Conservation (phyloP, 2,113 vertebrate genomes). For the Pluvialis apricaria region DNA sequence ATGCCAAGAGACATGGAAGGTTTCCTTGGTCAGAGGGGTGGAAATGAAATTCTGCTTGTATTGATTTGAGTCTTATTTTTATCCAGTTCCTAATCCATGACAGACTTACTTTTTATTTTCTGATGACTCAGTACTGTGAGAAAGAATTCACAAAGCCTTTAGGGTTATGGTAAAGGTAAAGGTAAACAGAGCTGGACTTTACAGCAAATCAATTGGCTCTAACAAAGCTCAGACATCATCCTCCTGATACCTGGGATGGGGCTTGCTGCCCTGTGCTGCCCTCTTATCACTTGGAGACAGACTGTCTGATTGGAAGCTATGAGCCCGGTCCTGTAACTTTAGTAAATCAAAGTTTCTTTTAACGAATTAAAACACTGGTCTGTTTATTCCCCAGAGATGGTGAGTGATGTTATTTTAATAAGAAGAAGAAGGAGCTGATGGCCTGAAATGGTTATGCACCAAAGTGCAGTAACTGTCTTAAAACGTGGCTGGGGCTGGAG, state of each 20-base stretch:
- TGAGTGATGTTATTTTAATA: background rate
- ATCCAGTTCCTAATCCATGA: background rate
- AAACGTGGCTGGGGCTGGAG: background rate
- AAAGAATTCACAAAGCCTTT: background rate
- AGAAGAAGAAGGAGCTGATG: background rate
- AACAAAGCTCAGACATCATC: background rate
- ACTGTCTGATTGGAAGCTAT: background rate
- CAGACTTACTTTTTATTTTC: background rate
- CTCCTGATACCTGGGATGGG: background rate
- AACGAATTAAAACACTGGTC: background rate
- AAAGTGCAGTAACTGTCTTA: background rate
- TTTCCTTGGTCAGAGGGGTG: background rate
- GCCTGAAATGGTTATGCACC: background rate
- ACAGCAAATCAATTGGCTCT: background rate
- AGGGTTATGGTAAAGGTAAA: background rate
- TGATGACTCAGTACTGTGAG: background rate
- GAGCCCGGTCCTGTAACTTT: background rate
- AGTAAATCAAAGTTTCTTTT: background rate
- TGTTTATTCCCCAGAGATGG: background rate
- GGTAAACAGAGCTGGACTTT: background rate
- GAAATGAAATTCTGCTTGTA: background rate
- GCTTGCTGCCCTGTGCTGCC: background rate
- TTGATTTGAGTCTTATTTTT: slow-evolving; percentile 1
- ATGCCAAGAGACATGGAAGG: background rate
- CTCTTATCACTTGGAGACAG: background rate